These are phyloP conservation scores for Xylota segnis DNA, from an alignment of 2,888 invertebrate species.

Conservation along the genomic window DNA sequence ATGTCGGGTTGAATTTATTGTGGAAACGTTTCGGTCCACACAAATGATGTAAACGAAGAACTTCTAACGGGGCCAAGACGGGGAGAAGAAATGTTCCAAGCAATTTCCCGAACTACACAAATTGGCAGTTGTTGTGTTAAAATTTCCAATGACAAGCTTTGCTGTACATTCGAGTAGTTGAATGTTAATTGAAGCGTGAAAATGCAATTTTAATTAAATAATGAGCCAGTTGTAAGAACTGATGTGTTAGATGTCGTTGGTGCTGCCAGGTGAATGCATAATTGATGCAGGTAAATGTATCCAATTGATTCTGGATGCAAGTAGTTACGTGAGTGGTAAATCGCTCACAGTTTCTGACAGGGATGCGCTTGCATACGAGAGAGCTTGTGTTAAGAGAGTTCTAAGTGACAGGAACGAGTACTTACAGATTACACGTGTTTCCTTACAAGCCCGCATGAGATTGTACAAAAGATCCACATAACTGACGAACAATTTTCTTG, in stretches of 20 bases:
- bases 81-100: conserved; percentile 9
- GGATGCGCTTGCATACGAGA: too few species aligned
- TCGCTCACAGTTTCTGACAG: background rate
- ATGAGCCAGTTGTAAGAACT: conserved; percentile 27
- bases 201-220: conserved; percentile 68
- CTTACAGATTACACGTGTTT: too few species aligned
- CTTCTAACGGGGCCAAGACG: background rate
- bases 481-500: too few species aligned
- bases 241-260: background rate
- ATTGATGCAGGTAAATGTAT: background rate
- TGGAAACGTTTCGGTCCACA: conserved; percentile 25
- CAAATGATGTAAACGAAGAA: conserved; percentile 16
- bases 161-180: conserved; percentile 20
- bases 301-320: conserved; percentile 2
- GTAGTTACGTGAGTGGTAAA: background rate
- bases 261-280: conserved; percentile 21
- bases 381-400: too few species aligned
- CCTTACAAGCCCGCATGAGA: too few species aligned
- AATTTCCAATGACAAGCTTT: conserved; percentile 50
- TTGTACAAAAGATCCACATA: too few species aligned
- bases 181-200: conserved; percentile 65
- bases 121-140: conserved; percentile 72
- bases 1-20: conserved; percentile 39
- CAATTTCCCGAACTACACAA: conserved; percentile 53
- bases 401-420: too few species aligned